phyloP scores from a whole-genome alignment of 1,140 invertebrate genomes.

The Panulirus ornatus region DNA sequence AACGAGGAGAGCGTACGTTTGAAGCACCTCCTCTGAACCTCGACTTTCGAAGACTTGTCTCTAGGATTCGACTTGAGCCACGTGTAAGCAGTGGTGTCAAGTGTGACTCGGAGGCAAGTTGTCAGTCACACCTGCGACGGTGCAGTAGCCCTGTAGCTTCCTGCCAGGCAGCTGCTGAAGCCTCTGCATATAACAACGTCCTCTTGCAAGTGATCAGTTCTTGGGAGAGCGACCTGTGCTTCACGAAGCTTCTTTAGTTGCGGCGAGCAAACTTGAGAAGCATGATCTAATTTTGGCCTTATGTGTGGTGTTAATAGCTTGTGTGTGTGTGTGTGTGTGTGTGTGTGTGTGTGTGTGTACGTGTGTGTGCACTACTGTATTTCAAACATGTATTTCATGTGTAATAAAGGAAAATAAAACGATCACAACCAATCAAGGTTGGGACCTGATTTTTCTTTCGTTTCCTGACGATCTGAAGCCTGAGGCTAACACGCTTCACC shows the following conservation, averaged over 20 bases:
- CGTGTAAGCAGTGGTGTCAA: neutral
- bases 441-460: no score
- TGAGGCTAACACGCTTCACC: no score
- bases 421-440: no score
- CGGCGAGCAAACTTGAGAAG: no score
- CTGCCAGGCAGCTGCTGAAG: neutral
- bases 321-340: constrained; percentile 8
- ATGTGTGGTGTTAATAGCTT: neutral
- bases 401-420: no score
- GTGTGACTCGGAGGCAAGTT: no score
- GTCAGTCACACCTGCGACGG: no score
- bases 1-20: neutral
- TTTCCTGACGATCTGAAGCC: no score
- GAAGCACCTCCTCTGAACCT: neutral
- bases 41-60: no score
- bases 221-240: neutral
- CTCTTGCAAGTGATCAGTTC: neutral
- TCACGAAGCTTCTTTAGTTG: neutral
- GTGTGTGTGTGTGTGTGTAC: neutral
- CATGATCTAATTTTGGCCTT: no score
- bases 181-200: neutral
- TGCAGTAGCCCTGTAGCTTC: no score
- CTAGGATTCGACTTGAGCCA: neutral
- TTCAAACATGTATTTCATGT: no score
- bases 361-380: neutral